Percentiles rank a stretch among this genome's conserved stretches.
Evolutionary conservation across 2,888 invertebrate species (phyloP).

Genomic region (Pogonocherus hispidulus): DNA sequence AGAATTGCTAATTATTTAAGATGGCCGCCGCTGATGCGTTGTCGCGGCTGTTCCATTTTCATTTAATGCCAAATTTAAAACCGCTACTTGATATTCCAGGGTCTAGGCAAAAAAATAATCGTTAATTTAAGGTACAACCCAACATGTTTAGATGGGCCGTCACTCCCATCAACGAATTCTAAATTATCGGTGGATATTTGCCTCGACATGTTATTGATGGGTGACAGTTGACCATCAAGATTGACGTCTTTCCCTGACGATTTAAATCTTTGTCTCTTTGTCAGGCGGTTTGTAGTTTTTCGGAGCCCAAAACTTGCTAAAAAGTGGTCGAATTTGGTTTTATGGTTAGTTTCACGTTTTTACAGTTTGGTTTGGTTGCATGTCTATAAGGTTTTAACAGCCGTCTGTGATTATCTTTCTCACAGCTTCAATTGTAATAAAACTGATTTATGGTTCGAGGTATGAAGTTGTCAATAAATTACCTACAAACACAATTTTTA

Average conservation of each 20-base stretch:
- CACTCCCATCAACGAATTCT: too few relatives aligned
- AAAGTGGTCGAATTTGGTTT: constrained; percentile 50
- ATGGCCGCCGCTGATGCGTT: constrained; percentile 47
- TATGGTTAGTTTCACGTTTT: constrained; percentile 44
- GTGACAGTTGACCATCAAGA: constrained; percentile 66
- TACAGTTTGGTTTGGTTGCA: constrained; percentile 35
- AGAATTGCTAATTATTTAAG: constrained; percentile 66
- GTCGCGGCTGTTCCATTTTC: constrained; percentile 42
- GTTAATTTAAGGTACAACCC: constrained; percentile 61
- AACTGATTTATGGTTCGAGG: constrained; percentile 40
- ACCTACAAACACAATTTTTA: too few relatives aligned
- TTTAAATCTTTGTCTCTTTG: constrained; percentile 63
- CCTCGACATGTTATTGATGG: constrained; percentile 64
- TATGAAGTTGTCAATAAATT: constrained; percentile 24
- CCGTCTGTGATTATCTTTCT: constrained; percentile 48
- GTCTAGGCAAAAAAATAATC: constrained; percentile 57
- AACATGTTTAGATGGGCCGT: constrained; percentile 50
- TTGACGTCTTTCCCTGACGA: constrained; percentile 64
- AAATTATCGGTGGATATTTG: constrained; percentile 56
- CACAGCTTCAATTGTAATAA: constrained; percentile 47
- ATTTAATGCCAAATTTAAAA: constrained; percentile 49
- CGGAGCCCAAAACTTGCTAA: constrained; percentile 37
- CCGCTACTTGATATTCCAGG: constrained; percentile 36
- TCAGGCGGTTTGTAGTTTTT: constrained; percentile 45
- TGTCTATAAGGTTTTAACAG: constrained; percentile 39